Conservation (phyloP, 2,113 vertebrate genomes). For the human region DNA sequence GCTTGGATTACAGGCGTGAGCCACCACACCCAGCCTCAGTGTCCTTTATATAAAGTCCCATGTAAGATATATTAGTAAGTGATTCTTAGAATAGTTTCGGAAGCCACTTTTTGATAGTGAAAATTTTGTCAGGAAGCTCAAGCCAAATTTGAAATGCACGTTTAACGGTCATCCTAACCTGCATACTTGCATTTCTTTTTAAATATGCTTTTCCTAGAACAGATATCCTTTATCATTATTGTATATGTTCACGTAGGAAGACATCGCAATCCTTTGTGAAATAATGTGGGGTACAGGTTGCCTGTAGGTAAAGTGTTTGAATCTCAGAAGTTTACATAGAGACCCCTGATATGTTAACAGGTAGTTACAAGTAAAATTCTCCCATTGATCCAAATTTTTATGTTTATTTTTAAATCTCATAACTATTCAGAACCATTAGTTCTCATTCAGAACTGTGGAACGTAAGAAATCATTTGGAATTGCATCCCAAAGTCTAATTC, state of each 20-base stretch:
- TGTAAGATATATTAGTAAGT: neutral
- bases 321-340: neutral
- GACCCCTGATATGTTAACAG: neutral
- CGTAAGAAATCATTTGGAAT: neutral
- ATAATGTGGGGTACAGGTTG: neutral
- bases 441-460: slow-evolving; percentile 24
- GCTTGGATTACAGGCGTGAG: too few relatives aligned
- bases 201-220: slow-evolving; percentile 20
- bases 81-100: neutral
- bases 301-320: slow-evolving; percentile 2
- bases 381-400: neutral
- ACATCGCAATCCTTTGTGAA: neutral
- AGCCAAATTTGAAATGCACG: slow-evolving; percentile 17
- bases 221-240: neutral
- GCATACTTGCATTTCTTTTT: neutral
- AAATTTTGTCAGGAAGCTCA: neutral
- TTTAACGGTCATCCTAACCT: slow-evolving; percentile 14
- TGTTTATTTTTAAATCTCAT: slow-evolving; percentile 40
- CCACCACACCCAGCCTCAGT: neutral
- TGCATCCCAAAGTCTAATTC: slow-evolving; percentile 30
- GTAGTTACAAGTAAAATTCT: neutral
- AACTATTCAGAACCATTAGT: neutral
- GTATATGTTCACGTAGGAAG: neutral
- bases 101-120: neutral
- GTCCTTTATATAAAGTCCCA: neutral